phyloP scores from a whole-genome alignment of 2,113 vertebrate genomes.

The Periophthalmodon schlosseri region DNA sequence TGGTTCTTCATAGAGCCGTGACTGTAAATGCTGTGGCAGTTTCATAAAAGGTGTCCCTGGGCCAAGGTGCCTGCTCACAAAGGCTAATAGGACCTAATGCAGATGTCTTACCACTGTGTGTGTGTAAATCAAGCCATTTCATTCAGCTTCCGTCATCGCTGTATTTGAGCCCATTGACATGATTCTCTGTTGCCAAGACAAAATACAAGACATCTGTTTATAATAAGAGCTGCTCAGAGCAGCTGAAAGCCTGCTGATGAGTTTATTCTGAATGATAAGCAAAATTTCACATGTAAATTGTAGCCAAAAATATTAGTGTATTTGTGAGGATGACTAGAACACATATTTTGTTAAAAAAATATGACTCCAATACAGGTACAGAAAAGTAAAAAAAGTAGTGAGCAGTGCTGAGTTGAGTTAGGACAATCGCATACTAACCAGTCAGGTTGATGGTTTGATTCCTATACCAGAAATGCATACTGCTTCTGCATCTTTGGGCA shows the following conservation, averaged over 20 bases:
- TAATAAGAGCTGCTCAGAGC: constrained; percentile 68
- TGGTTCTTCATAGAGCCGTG: constrained; percentile 31
- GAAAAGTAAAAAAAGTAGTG: too few species aligned
- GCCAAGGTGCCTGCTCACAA: constrained; percentile 51
- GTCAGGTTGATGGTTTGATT: too few species aligned
- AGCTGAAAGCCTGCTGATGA: constrained; percentile 65
- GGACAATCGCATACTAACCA: too few species aligned
- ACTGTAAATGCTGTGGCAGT: constrained; percentile 49
- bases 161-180: constrained; percentile 72
- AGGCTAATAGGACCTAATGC: constrained; percentile 73
- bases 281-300: constrained; percentile 51
- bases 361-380: neutral
- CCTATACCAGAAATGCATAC: neutral
- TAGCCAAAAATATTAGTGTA: constrained; percentile 21
- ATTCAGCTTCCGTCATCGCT: constrained; percentile 70
- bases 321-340: too few species aligned
- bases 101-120: constrained; percentile 73
- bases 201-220: constrained; percentile 77
- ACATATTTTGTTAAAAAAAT: constrained; percentile 14
- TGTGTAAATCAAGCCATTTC: constrained; percentile 67
- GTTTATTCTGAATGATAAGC: constrained; percentile 64
- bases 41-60: constrained; percentile 60
- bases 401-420: too few species aligned
- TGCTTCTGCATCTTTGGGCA: neutral
- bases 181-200: constrained; percentile 66